Percentiles rank a stretch among this genome's conserved stretches.
Evolutionary conservation across 2,113 vertebrate species (phyloP).

Genomic region (Scartelaos histophorus): DNA sequence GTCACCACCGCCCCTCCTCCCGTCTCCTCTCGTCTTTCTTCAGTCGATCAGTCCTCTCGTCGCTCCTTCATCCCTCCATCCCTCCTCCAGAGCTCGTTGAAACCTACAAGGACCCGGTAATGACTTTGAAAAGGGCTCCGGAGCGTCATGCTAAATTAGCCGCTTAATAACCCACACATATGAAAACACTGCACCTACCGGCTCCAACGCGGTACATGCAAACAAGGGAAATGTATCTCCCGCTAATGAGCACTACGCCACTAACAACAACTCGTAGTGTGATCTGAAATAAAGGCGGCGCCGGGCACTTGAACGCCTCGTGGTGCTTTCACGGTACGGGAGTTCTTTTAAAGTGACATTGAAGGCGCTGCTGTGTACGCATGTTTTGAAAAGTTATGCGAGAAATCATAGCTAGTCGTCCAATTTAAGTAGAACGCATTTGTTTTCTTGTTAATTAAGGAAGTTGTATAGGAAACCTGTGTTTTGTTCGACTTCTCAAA

Average conservation of each 20-base stretch:
- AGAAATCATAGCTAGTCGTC: neutral
- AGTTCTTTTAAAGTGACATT: conserved; percentile 10
- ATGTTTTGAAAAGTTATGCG: neutral
- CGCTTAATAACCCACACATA: conserved; percentile 42
- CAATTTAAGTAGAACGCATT: neutral
- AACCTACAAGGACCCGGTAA: conserved; percentile 34
- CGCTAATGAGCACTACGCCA: conserved; percentile 49
- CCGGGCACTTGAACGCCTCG: conserved; percentile 2
- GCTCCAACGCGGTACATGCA: conserved; percentile 36
- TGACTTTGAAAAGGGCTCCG: conserved; percentile 44
- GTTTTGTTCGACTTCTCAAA: neutral
- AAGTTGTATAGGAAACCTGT: neutral
- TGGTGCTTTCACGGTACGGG: neutral
- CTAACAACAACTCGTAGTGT: conserved; percentile 53
- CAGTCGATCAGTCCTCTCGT: neutral
- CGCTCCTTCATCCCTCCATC: neutral
- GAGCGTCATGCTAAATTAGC: conserved; percentile 60
- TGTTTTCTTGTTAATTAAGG: neutral
- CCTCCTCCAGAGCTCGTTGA: conserved; percentile 14
- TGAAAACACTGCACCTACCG: conserved; percentile 2
- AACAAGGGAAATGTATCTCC: conserved; percentile 58
- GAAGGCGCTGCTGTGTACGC: neutral
- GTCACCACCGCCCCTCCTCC: neutral
- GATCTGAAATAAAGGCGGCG: conserved; percentile 36
- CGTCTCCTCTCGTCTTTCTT: neutral